phyloP scores from a whole-genome alignment of 2,797 vertebrate species.

The Sebastes iracundus region DNA sequence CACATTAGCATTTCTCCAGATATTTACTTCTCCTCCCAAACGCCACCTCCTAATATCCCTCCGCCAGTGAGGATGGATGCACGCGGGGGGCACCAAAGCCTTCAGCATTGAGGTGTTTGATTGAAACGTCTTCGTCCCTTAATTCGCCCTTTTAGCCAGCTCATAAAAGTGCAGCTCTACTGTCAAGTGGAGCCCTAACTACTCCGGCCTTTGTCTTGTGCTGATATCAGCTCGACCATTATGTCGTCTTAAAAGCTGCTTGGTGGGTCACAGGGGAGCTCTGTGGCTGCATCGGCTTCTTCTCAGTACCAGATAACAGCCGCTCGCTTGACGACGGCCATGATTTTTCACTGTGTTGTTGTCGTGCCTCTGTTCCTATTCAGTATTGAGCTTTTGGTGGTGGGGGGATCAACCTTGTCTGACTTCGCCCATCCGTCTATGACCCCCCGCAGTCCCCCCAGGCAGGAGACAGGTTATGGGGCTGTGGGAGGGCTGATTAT shows the following conservation, averaged over 20 bases:
- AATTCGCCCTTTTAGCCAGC: constrained; percentile 5
- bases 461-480: constrained; percentile 52
- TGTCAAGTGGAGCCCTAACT: constrained; percentile 34
- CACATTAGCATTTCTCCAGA: constrained; percentile 66
- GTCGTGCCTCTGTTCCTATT: background rate
- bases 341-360: background rate
- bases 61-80: background rate
- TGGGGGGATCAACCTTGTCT: constrained; percentile 34
- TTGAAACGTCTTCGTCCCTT: background rate
- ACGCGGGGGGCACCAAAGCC: background rate
- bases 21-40: constrained; percentile 53
- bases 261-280: constrained; percentile 32
- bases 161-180: constrained; percentile 18
- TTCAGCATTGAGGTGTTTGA: background rate
- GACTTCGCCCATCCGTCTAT: constrained; percentile 17
- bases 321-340: background rate
- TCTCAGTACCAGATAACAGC: constrained; percentile 4
- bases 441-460: background rate
- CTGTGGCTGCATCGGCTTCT: constrained; percentile 5
- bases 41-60: constrained; percentile 1
- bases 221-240: constrained; percentile 39
- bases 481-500: constrained; percentile 68
- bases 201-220: constrained; percentile 20
- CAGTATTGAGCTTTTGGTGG: background rate
- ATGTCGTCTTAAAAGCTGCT: constrained; percentile 25